Evolutionary conservation across 2,888 invertebrate species (phyloP).

Genomic region (Nomada fabriciana): DNA sequence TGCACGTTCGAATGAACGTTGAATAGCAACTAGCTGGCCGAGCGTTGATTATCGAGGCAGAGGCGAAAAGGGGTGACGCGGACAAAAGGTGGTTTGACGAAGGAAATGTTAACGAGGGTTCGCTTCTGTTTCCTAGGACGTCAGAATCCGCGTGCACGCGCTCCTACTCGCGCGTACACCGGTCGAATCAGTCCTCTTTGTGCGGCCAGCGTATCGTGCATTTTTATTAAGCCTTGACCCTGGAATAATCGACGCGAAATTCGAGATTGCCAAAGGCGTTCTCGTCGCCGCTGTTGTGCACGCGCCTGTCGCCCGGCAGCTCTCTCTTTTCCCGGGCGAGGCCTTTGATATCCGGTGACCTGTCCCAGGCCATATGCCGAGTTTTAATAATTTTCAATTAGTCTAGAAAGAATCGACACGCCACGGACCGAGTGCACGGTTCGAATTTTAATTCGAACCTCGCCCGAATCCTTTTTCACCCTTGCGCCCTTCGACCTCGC

Average conservation of each 20-base stretch:
- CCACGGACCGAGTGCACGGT: constrained; percentile 18
- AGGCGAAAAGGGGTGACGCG: constrained; percentile 56
- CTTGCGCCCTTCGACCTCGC: not conserved
- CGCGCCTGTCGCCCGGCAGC: constrained; percentile 19
- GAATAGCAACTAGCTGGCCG: constrained; percentile 48
- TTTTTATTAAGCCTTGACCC: constrained; percentile 65
- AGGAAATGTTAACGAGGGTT: constrained; percentile 73
- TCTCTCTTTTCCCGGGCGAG: constrained; percentile 7
- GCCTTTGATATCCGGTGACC: constrained; percentile 66
- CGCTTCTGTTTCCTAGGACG: constrained; percentile 61
- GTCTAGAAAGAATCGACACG: constrained; percentile 40
- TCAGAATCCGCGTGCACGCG: constrained; percentile 37
- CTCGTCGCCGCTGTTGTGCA: constrained; percentile 32
- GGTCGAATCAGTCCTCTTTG: constrained; percentile 59
- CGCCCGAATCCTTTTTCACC: constrained; percentile 4
- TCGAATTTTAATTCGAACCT: constrained; percentile 49
- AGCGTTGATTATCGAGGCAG: constrained; percentile 45
- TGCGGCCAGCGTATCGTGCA: constrained; percentile 58
- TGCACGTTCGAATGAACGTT: constrained; percentile 13
- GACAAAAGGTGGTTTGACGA: constrained; percentile 69
- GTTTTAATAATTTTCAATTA: constrained; percentile 61
- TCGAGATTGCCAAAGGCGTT: constrained; percentile 69
- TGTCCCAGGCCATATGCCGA: constrained; percentile 65
- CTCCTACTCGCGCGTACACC: not conserved
- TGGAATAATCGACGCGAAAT: constrained; percentile 70